Evolutionary conservation across 2,888 invertebrate species (phyloP).

Genomic region (Monoplex corrugatus): DNA sequence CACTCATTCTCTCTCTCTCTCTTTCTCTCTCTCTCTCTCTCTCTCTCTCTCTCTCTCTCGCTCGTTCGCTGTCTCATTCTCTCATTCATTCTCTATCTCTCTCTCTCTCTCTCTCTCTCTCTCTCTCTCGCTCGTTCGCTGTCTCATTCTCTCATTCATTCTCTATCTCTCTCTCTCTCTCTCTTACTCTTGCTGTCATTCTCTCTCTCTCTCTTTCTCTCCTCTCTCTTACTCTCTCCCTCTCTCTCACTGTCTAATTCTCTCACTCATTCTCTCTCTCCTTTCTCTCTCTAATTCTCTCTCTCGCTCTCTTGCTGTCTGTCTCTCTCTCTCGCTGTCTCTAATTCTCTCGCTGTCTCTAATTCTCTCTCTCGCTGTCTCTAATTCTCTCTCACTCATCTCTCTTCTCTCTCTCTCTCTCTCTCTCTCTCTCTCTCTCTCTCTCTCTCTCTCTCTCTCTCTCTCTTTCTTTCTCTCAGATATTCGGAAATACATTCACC

Average conservation of each 20-base stretch:
- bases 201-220: conserved; percentile 12
- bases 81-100: conserved; percentile 22
- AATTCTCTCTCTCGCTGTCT: neutral
- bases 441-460: conserved; percentile 22
- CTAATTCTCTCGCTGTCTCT: neutral
- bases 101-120: conserved; percentile 21
- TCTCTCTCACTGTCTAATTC: neutral
- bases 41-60: neutral
- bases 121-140: neutral
- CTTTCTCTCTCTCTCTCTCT: neutral
- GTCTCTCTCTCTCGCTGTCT: neutral
- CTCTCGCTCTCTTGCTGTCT: neutral
- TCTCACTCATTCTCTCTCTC: neutral
- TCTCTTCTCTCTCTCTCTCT: neutral
- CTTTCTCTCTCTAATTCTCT: neutral
- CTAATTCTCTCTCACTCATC: no score
- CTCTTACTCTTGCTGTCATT: neutral
- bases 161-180: conserved; percentile 23
- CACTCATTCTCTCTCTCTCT: neutral
- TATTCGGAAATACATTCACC: no score
- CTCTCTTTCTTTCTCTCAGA: conserved; percentile 10
- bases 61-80: neutral
- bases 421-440: neutral
- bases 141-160: neutral
- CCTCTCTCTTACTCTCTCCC: no score